Evolutionary conservation across 2,888 invertebrate species (phyloP).

Genomic region (Seladonia tumulorum): DNA sequence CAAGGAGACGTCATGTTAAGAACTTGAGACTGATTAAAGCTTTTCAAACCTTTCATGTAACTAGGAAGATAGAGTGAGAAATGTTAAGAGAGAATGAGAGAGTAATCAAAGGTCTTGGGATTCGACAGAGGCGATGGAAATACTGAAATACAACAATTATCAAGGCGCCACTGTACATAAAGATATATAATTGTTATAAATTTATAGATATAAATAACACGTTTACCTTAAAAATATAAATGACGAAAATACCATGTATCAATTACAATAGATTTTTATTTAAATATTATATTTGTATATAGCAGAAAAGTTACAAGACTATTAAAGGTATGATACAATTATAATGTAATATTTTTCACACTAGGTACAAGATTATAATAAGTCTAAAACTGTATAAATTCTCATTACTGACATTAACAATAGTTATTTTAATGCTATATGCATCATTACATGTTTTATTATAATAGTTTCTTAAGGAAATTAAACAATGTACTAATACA

Average conservation of each 20-base stretch:
- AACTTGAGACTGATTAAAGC: not conserved
- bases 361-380: slow-evolving; percentile 9
- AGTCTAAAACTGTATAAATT: slow-evolving; percentile 35
- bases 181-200: slow-evolving; percentile 38
- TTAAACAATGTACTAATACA: slow-evolving; percentile 5
- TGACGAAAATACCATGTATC: slow-evolving; percentile 28
- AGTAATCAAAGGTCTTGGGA: not conserved
- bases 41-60: not conserved
- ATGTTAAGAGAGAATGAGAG: not conserved
- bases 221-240: slow-evolving; percentile 25
- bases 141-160: not conserved
- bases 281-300: slow-evolving; percentile 44
- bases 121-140: no score
- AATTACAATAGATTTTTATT: slow-evolving; percentile 31
- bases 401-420: slow-evolving; percentile 20
- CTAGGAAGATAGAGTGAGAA: not conserved
- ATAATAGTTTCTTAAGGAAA: slow-evolving; percentile 34
- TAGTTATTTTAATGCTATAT: slow-evolving; percentile 20
- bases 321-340: slow-evolving; percentile 42
- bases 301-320: slow-evolving; percentile 15
- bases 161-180: not conserved
- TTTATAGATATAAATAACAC: slow-evolving; percentile 23
- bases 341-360: slow-evolving; percentile 10
- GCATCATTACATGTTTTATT: slow-evolving; percentile 14
- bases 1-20: not conserved